A percentile compares a stretch with the other conserved stretches of the same genome.
phyloP scores from a whole-genome alignment of 2,888 invertebrate genomes.

The Hirtodrosophila trivittata region DNA sequence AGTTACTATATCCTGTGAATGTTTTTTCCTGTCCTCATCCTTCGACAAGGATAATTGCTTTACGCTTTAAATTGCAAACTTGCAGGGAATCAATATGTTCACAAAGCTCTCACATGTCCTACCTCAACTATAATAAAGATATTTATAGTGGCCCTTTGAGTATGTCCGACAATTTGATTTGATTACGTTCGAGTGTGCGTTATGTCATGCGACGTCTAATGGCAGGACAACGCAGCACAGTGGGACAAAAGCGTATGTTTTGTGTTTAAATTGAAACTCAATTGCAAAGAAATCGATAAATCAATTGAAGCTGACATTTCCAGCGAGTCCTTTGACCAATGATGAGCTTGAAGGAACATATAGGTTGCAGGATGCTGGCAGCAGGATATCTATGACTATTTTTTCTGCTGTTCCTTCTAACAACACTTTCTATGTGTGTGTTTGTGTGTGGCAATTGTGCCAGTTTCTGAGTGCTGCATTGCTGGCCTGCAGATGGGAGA shows the following conservation, averaged over 20 bases:
- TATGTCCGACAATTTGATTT: too few relatives aligned
- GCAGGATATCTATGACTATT: slow-evolving; percentile 9
- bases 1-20: too few relatives aligned
- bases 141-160: too few relatives aligned
- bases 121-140: too few relatives aligned
- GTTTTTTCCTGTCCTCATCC: too few relatives aligned
- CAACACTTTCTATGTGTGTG: slow-evolving; percentile 6
- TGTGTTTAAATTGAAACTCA: slow-evolving; percentile 58
- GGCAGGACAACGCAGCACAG: neutral
- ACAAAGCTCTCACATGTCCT: too few relatives aligned
- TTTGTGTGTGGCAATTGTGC: slow-evolving; percentile 33
- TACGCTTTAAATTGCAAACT: too few relatives aligned
- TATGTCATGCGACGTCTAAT: neutral
- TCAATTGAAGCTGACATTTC: slow-evolving; percentile 55
- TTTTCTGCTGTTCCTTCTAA: slow-evolving; percentile 8
- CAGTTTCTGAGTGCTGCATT: slow-evolving; percentile 30
- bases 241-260: slow-evolving; percentile 26
- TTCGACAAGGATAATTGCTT: too few relatives aligned
- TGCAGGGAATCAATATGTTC: too few relatives aligned
- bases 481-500: neutral
- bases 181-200: neutral
- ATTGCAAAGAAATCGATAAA: slow-evolving; percentile 67
- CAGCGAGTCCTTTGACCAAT: slow-evolving; percentile 23
- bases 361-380: slow-evolving; percentile 9
- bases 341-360: slow-evolving; percentile 22